Evolutionary conservation across 2,797 vertebrate species (phyloP).

Genomic region (Pipistrellus nathusii): DNA sequence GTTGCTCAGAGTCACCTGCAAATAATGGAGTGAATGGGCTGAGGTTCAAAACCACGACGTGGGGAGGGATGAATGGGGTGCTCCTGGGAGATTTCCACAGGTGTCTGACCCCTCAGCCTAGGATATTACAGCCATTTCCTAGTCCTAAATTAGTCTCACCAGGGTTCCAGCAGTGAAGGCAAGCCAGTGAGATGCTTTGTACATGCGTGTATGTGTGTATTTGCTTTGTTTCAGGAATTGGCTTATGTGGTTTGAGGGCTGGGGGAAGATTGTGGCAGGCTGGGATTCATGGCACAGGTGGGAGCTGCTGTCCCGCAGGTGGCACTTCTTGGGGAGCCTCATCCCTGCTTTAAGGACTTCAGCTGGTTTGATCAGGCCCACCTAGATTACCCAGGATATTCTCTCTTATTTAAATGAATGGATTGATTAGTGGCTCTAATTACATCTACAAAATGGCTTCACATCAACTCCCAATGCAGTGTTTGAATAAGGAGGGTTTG

Average conservation of each 20-base stretch:
- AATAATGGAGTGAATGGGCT: background rate
- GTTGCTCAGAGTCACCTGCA: background rate
- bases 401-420: background rate
- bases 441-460: background rate
- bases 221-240: background rate
- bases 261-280: background rate
- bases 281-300: background rate
- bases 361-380: background rate
- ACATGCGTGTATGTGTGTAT: fast-evolving
- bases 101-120: background rate
- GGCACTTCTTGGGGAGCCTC: background rate
- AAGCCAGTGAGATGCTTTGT: background rate
- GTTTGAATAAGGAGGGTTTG: background rate
- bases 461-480: background rate
- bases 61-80: background rate
- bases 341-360: background rate
- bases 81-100: background rate
- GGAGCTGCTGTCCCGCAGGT: background rate
- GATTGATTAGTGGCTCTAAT: background rate
- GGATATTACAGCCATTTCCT: background rate
- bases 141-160: background rate
- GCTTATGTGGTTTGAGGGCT: background rate
- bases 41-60: background rate
- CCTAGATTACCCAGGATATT: background rate
- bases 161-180: background rate